Conservation (phyloP, 2,797 vertebrate species). For the Salarias fasciatus region DNA sequence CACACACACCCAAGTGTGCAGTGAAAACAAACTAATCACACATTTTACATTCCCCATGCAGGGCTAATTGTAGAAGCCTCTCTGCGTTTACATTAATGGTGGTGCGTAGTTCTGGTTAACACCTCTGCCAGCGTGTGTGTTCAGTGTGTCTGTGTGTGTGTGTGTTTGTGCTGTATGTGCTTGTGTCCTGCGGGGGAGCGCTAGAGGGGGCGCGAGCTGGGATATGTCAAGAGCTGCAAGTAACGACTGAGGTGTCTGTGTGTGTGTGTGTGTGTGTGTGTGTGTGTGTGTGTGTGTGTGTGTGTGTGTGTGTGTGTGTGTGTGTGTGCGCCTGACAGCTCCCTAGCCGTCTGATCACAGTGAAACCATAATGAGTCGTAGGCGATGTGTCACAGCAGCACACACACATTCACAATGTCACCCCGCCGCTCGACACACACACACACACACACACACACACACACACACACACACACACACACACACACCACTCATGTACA, state of each 20-base stretch:
- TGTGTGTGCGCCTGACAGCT: slow-evolving; percentile 66
- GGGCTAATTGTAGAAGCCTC: slow-evolving; percentile 59
- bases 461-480: slow-evolving; percentile 15
- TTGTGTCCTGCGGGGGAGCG: slow-evolving; percentile 69
- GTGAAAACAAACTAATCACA: slow-evolving; percentile 49
- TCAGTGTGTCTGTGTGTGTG: slow-evolving; percentile 23
- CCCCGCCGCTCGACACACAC: slow-evolving; percentile 54
- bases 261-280: slow-evolving; percentile 35
- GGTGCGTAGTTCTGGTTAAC: slow-evolving; percentile 13
- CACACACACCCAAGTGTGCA: slow-evolving; percentile 13
- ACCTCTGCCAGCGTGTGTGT: slow-evolving; percentile 11
- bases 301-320: slow-evolving; percentile 41
- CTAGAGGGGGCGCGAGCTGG: slow-evolving; percentile 70
- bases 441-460: slow-evolving; percentile 16
- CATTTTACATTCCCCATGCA: slow-evolving; percentile 38
- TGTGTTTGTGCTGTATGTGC: slow-evolving; percentile 42
- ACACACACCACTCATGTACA: slow-evolving; percentile 15
- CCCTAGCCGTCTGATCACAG: slow-evolving; percentile 78
- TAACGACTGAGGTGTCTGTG: slow-evolving; percentile 65
- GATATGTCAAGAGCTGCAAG: slow-evolving; percentile 78
- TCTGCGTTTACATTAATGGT: slow-evolving; percentile 24
- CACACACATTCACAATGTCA: slow-evolving; percentile 72
- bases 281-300: slow-evolving; percentile 31
- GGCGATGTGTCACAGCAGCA: slow-evolving; percentile 74
- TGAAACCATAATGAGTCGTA: slow-evolving; percentile 80